A percentile compares a stretch with the other conserved stretches of the same genome.
phyloP scores from a whole-genome alignment of 2,888 invertebrate genomes.

The Pachliopta kotzebuea region DNA sequence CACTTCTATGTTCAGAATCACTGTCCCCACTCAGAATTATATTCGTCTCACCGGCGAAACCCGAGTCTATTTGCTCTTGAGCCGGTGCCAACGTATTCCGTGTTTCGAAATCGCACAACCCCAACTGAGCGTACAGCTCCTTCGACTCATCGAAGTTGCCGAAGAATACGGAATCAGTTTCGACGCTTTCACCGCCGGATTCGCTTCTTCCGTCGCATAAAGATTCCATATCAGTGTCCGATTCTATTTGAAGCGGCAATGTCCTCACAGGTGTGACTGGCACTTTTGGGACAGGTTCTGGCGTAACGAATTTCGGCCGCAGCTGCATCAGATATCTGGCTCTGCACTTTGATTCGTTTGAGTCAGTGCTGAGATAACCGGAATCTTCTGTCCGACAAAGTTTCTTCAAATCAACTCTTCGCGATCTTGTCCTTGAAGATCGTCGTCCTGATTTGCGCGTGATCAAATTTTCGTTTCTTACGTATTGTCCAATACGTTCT shows the following conservation, averaged over 20 bases:
- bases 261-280: slow-evolving; percentile 45
- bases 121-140: slow-evolving; percentile 64
- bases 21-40: slow-evolving; percentile 73
- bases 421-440: slow-evolving; percentile 63
- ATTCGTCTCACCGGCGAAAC: slow-evolving; percentile 71
- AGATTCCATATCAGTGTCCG: slow-evolving; percentile 87
- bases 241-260: slow-evolving; percentile 61
- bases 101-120: slow-evolving; percentile 52
- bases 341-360: slow-evolving; percentile 81
- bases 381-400: slow-evolving; percentile 84
- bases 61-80: slow-evolving; percentile 71
- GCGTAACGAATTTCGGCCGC: slow-evolving; percentile 53
- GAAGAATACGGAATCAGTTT: slow-evolving; percentile 93
- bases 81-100: slow-evolving; percentile 45
- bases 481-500: slow-evolving; percentile 57
- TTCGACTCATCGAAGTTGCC: slow-evolving; percentile 83
- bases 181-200: slow-evolving; percentile 92
- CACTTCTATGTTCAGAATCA: slow-evolving; percentile 73
- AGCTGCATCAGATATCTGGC: slow-evolving; percentile 71
- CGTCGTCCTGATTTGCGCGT: slow-evolving; percentile 65
- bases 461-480: slow-evolving; percentile 58
- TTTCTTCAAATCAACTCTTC: slow-evolving; percentile 65
- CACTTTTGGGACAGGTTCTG: slow-evolving; percentile 46
- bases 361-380: slow-evolving; percentile 92
- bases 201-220: slow-evolving; percentile 90